A percentile compares a stretch with the other conserved stretches of the same genome.
Evolutionary conservation across 2,113 vertebrate genomes (phyloP).

Genomic region (Tympanuchus pallidicinctus): DNA sequence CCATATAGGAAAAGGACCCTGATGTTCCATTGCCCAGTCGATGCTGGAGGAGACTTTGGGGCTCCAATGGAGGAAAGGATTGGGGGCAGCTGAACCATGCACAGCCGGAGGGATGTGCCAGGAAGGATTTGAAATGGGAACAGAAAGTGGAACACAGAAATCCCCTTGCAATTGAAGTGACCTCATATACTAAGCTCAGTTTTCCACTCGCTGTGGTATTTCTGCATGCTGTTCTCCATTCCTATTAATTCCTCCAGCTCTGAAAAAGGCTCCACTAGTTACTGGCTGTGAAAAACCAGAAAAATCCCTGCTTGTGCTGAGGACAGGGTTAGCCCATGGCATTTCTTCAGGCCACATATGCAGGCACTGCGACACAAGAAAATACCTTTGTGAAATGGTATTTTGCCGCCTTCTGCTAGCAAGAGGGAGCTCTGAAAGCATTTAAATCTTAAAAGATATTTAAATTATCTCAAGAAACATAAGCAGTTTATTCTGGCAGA

Average conservation of each 20-base stretch:
- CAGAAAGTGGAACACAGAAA: neutral
- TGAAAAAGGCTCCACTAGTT: neutral
- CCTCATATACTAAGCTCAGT: neutral
- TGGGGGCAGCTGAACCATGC: neutral
- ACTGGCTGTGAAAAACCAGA: neutral
- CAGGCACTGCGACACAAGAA: rapidly evolving
- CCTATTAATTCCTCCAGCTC: neutral
- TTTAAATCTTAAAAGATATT: neutral
- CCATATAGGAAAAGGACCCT: neutral
- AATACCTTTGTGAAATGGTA: neutral
- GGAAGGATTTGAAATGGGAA: neutral
- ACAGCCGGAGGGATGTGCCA: neutral
- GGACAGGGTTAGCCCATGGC: rapidly evolving
- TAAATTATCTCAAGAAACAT: neutral
- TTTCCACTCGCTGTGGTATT: neutral
- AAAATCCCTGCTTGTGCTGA: neutral
- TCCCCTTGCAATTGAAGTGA: neutral
- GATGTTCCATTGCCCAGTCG: neutral
- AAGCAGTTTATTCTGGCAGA: neutral
- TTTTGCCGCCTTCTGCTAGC: neutral
- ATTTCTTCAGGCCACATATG: neutral
- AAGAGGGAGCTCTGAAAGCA: neutral
- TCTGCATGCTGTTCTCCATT: neutral
- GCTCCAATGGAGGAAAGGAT: neutral
- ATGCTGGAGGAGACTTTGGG: neutral